phyloP scores from a whole-genome alignment of 2,113 vertebrate genomes.

The Coregonus clupeaformis region DNA sequence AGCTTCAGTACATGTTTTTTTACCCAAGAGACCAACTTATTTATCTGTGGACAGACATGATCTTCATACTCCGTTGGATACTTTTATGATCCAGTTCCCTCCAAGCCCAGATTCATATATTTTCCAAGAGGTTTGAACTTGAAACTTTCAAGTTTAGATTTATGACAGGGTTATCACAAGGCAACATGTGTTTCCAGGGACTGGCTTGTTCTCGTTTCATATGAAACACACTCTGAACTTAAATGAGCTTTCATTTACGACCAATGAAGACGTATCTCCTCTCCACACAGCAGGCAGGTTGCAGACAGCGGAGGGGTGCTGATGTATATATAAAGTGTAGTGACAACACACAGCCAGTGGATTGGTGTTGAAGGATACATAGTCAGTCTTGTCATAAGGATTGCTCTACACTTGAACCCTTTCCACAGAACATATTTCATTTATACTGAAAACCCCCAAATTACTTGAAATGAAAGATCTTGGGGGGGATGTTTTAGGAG shows the following conservation, averaged over 20 bases:
- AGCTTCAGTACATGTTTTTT: too few relatives aligned
- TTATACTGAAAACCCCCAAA: too few relatives aligned
- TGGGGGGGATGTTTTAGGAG: too few relatives aligned
- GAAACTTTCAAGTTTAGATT: not conserved
- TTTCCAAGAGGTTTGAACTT: not conserved
- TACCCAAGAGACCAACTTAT: too few relatives aligned
- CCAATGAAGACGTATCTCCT: constrained; percentile 15
- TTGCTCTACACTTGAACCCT: not conserved
- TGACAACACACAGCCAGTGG: not conserved
- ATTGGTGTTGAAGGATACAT: not conserved
- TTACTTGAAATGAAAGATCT: not conserved
- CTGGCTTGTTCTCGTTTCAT: constrained; percentile 12
- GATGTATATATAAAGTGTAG: not conserved
- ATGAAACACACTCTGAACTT: constrained; percentile 27
- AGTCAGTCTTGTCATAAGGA: not conserved
- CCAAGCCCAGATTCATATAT: not conserved
- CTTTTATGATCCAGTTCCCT: not conserved
- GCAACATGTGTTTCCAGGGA: constrained; percentile 55
- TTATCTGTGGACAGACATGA: not conserved
- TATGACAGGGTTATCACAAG: constrained; percentile 30
- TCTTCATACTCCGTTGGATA: not conserved
- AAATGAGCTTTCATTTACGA: constrained; percentile 46
- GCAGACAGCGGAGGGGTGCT: not conserved
- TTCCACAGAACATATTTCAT: not conserved
- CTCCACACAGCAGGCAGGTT: not conserved